Base-by-base conservation (phyloP, 1,140 invertebrate species). In the Lucilia cuprina region DNA sequence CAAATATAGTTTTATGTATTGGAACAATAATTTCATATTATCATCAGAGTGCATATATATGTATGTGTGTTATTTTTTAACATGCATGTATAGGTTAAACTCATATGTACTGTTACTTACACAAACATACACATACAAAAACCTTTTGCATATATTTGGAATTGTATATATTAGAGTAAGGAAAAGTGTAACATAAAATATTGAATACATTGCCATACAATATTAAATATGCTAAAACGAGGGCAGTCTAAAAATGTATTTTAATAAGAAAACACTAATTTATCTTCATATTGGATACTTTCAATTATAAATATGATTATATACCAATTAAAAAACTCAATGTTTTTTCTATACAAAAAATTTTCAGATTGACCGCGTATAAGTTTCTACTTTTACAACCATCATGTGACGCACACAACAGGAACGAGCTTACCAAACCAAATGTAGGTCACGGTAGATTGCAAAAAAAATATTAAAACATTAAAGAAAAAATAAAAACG, bases 391-490 rank as follows among this genome's bases (percentile, higher is more conserved):
- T 21, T 70, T 5, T 3, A 21, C 21, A 70, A 21, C 21, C 65
- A 5, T 21, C 10, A 13, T 14, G 12, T 41, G 65, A 21, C 3
- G 25, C 19, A 21, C 21, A 21, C 65, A 70, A 21, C 77, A 49
- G 77, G 41, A 70, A 25, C 41, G 41, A 70, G 10, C 41, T 50
- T 80, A 49, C 47, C 17, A 50, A 19, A 9, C 25, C 77, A 80
- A 80, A 80, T 80, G 77, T 80, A 80, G 77, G 77, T 80, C 77
- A 80, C 77, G 77, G 77, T 50, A 80, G 77, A 13, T 80, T 80
- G 77, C 47, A 25, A 80, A 80, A 47, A 80, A 80, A 25, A 19
- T n/a, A 17, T 49, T 5, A 74, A 34, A 2, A 74, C 65, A 21
- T 19, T n/a, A 34, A n/a, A 41, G 70, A 78, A 78, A 78, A 78